Percentiles rank a stretch among this genome's conserved stretches.
Evolutionary conservation across 2,888 invertebrate species (phyloP).

Genomic region (Agonopterix subpropinquella): DNA sequence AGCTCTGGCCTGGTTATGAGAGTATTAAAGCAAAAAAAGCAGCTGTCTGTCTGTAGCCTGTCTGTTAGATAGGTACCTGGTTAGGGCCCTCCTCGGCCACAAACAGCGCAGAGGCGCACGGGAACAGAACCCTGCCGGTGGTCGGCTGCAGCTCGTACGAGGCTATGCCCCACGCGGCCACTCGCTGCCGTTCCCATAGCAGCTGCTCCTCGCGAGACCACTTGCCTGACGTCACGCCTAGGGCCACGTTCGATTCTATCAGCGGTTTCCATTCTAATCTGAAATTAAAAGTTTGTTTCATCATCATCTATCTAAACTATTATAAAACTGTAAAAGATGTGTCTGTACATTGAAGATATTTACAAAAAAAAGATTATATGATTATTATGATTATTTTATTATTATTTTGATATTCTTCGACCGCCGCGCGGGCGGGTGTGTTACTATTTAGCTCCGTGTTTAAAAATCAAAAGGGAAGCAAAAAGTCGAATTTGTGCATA

Average conservation of each 20-base stretch:
- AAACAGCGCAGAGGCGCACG: constrained; percentile 91
- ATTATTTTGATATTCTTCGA: too few relatives aligned
- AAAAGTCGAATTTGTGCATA: too few relatives aligned
- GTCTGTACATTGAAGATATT: too few relatives aligned
- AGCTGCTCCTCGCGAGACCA: constrained; percentile 93
- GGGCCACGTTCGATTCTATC: constrained; percentile 84
- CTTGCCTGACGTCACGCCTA: constrained; percentile 73
- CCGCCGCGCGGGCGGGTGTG: too few relatives aligned
- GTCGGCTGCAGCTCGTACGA: constrained; percentile 91
- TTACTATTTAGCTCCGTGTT: too few relatives aligned
- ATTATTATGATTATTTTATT: too few relatives aligned
- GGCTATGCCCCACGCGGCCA: constrained; percentile 95
- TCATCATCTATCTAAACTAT: background rate
- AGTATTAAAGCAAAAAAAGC: too few relatives aligned
- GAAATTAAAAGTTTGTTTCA: constrained; percentile 18
- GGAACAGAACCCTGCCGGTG: constrained; percentile 92
- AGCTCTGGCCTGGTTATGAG: too few relatives aligned
- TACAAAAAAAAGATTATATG: too few relatives aligned
- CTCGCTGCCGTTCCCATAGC: constrained; percentile 92
- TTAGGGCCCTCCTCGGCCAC: constrained; percentile 77
- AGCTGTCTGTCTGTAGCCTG: too few relatives aligned
- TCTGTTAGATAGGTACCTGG: constrained; percentile 30
- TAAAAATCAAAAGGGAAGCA: too few relatives aligned
- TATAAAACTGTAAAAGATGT: too few relatives aligned
- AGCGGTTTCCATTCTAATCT: constrained; percentile 88